Evolutionary conservation across 2,113 vertebrate species (phyloP).

Genomic region (Sminthopsis crassicaudata): DNA sequence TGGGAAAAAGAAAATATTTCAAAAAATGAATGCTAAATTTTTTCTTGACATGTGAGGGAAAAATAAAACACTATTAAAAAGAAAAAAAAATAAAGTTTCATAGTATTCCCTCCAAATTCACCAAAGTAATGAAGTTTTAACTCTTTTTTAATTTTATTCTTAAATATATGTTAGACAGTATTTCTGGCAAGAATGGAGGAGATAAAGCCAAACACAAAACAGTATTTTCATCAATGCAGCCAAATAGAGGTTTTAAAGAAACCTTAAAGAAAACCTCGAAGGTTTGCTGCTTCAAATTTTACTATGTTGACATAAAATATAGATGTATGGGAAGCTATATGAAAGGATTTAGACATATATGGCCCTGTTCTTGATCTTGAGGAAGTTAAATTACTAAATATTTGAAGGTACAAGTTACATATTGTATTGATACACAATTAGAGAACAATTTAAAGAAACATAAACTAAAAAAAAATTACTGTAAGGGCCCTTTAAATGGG

Average conservation of each 20-base stretch:
- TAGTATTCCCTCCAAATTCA: background rate
- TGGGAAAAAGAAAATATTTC: background rate
- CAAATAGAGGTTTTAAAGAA: background rate
- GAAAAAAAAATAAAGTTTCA: background rate
- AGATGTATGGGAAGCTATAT: background rate
- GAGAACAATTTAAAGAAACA: background rate
- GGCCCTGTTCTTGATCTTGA: background rate
- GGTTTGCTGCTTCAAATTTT: background rate
- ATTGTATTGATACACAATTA: background rate
- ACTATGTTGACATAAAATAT: background rate
- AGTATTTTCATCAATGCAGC: background rate
- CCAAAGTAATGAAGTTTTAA: background rate
- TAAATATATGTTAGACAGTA: background rate
- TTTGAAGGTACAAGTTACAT: accelerated
- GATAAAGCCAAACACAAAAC: background rate
- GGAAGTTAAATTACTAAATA: background rate
- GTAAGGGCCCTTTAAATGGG: no score
- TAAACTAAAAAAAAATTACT: no score
- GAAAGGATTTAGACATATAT: background rate
- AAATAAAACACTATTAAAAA: no score
- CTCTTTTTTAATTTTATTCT: background rate
- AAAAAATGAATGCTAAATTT: no score
- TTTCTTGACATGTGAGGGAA: no score
- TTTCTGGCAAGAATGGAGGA: background rate
- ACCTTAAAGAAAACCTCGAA: no score